Percentiles rank a stretch among this genome's conserved stretches.
Conservation (phyloP, 2,113 vertebrate species). For the Gracilinanus agilis region DNA sequence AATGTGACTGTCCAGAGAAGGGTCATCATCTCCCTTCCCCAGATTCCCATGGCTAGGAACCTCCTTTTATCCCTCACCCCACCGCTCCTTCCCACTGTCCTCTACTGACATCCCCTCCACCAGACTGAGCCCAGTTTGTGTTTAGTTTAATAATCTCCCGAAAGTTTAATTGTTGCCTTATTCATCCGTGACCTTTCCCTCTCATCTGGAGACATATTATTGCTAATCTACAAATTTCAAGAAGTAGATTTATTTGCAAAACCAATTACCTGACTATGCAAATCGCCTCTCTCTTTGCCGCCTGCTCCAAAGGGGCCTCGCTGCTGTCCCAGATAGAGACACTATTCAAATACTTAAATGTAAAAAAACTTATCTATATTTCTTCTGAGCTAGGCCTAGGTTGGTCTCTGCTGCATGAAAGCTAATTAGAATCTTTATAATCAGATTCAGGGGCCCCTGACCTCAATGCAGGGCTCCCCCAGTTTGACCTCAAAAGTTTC, state of each 20-base stretch:
- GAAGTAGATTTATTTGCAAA: constrained; percentile 88
- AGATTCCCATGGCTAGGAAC: not conserved
- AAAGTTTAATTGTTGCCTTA: constrained; percentile 88
- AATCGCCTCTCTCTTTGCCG: constrained; percentile 76
- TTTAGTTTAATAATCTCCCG: constrained; percentile 85
- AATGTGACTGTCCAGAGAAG: not conserved
- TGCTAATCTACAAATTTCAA: constrained; percentile 89
- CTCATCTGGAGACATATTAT: constrained; percentile 88
- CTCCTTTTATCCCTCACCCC: not conserved
- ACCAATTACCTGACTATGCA: constrained; percentile 89
- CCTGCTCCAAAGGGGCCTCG: constrained; percentile 57
- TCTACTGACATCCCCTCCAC: constrained; percentile 67
- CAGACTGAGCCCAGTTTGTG: constrained; percentile 76
- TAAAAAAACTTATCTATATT: constrained; percentile 81
- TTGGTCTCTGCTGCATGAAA: constrained; percentile 45
- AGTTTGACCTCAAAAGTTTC: constrained; percentile 69
- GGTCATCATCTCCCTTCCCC: rapidly evolving
- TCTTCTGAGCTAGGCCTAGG: constrained; percentile 69
- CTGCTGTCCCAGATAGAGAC: constrained; percentile 44
- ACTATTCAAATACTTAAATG: constrained; percentile 80
- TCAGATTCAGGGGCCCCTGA: constrained; percentile 77
- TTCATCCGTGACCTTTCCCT: constrained; percentile 87
- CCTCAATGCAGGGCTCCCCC: constrained; percentile 56
- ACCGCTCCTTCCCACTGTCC: constrained; percentile 55
- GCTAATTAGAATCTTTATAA: constrained; percentile 82